Percentiles rank a stretch among this genome's conserved stretches.
phyloP scores from a whole-genome alignment of 2,113 vertebrate species.

The Oryzias woworae region DNA sequence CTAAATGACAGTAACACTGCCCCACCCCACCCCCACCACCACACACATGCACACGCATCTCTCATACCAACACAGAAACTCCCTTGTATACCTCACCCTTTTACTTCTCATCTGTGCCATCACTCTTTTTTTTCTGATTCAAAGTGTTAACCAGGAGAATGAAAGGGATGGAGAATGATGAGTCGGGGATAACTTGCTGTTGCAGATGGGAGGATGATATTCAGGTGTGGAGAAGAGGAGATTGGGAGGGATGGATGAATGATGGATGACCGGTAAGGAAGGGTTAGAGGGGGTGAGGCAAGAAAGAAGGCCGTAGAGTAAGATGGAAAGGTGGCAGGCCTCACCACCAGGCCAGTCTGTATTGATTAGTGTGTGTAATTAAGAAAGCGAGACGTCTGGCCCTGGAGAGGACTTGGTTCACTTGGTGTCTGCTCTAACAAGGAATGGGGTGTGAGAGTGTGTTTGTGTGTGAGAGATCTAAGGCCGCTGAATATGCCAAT shows the following conservation, averaged over 20 bases:
- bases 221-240: slow-evolving; percentile 15
- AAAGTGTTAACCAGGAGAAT: slow-evolving; percentile 34
- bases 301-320: slow-evolving; percentile 26
- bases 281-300: not conserved
- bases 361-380: slow-evolving; percentile 71
- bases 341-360: slow-evolving; percentile 45
- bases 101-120: not conserved
- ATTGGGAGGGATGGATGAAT: slow-evolving; percentile 11
- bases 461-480: slow-evolving; percentile 49
- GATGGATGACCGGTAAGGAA: slow-evolving; percentile 18
- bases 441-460: slow-evolving; percentile 27
- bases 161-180: slow-evolving; percentile 4
- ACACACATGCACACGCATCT: slow-evolving; percentile 1
- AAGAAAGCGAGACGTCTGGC: slow-evolving; percentile 64
- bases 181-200: too few relatives aligned
- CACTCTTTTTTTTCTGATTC: slow-evolving; percentile 10
- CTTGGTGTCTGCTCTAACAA: slow-evolving; percentile 68
- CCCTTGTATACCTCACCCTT: not conserved
- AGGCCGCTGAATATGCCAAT: slow-evolving; percentile 75
- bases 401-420: slow-evolving; percentile 61
- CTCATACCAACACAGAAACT: too few relatives aligned
- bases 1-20: slow-evolving; percentile 65
- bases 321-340: slow-evolving; percentile 46
- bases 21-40: slow-evolving; percentile 5
- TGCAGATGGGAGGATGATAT: slow-evolving; percentile 10